Evolutionary conservation across 2,113 vertebrate species (phyloP).

Genomic region (Daphoenositta chrysoptera): DNA sequence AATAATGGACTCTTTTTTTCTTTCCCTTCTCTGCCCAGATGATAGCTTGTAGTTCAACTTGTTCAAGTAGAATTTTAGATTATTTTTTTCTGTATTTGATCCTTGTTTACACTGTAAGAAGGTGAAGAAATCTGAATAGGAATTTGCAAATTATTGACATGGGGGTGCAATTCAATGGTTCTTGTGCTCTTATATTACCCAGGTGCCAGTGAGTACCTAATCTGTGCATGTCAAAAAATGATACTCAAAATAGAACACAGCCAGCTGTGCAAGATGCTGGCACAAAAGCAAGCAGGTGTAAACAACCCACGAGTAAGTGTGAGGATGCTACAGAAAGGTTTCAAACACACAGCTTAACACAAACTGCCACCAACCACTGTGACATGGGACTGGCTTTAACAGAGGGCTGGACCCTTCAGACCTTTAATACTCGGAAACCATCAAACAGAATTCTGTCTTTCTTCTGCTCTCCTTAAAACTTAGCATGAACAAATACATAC

Average conservation of each 20-base stretch:
- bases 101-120: background rate
- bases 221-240: background rate
- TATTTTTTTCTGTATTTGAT: background rate
- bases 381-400: background rate
- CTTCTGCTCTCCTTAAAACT: background rate
- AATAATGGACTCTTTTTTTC: background rate
- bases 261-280: background rate
- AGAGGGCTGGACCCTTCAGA: background rate
- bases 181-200: background rate
- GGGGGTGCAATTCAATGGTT: background rate
- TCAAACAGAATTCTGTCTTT: background rate
- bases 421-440: background rate
- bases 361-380: background rate
- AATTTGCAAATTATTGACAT: background rate
- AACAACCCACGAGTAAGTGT: background rate
- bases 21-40: background rate
- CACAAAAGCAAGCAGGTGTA: background rate
- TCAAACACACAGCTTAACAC: background rate
- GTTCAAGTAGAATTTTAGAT: background rate
- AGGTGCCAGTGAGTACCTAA: background rate
- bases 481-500: background rate
- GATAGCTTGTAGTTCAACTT: rapidly evolving
- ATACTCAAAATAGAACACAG: background rate
- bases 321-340: background rate
- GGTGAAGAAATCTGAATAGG: background rate